Evolutionary conservation across 2,888 invertebrate species (phyloP), one percentile per base, ranked within the genome.

Genomic region (Tachystola acroxantha): DNA sequence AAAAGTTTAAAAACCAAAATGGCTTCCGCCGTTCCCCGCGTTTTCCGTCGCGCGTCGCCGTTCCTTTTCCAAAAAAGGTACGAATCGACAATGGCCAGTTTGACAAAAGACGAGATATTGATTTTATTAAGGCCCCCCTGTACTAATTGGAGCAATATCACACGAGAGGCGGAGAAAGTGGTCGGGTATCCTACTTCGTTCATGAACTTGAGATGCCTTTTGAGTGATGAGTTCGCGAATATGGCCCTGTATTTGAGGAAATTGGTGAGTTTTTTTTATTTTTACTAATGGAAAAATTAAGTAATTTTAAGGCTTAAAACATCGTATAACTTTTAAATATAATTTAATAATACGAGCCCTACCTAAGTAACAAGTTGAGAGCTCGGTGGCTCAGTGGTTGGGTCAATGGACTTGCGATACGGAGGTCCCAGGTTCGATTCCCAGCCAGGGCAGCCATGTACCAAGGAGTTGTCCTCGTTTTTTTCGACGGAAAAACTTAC

Each of bases 201-300:
- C 57, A 88, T 88, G 86, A 88, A 88, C 65, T 63, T 89, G 52
- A 68, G 89, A 63, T 90, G 90, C 64, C 66, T 89, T 43, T 63
- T 89, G 55, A 89, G 89, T 64, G 90, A 90, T 60, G 90, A 90
- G 64, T 89, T 90, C 52, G 89, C 88, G 28, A 89, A 90, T 64
- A 70, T 89, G 72, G 88, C 88, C 26, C 62, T 85, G 22, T 88
- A 88, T 66, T 71, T 88, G 40, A 64, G 85, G 42, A 87, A 88
- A 66, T 57, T 87, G 81, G 88, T 88, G 37, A 82, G 88, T 76
- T 42, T 43, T 34, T 32, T 1, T 6, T 20, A 27, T 14, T n/a
- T n/a, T n/a, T n/a, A n/a, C n/a, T n/a, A n/a, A n/a, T n/a, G n/a
- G n/a, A n/a, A n/a, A n/a, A n/a, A n/a, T n/a, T n/a, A n/a, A n/a